Evolutionary conservation across 2,888 invertebrate species (phyloP), one percentile per base, ranked within the genome.

Genomic region (Frankliniella fusca): DNA sequence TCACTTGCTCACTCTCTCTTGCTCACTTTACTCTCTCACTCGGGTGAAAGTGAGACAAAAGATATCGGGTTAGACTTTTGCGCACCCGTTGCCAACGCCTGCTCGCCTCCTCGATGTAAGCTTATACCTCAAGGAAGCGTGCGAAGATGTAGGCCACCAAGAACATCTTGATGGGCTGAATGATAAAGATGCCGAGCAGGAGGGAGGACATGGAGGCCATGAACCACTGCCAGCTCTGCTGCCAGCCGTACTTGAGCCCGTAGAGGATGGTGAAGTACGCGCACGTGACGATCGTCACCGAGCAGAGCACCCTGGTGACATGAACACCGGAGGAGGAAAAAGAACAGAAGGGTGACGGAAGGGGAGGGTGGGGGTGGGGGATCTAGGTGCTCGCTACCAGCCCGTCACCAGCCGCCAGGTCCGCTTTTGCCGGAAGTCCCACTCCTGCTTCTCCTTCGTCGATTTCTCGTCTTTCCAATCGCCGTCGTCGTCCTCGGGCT

Each of bases 221-320:
- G 70, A 76, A 27, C 70, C 70, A 76, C 70, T 76, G 27, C 70
- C 11, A n/a, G 70, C 70, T 76, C 11, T 76, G 12, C 27, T 23
- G 23, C 70, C 70, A 76, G 70, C 70, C 70, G 27, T 76, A 76
- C 70, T 27, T 76, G 27, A 76, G 70, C 23, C 70, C 27, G 70
- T 76, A 76, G 23, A 76, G 70, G 70, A 76, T 76, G 70, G 70
- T 76, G 70, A 76, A 76, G 70, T 76, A 76, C 10, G 23, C 23
- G 70, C 70, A 76, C 23, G 70, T 76, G 27, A 23, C 27, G n/a
- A 76, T 76, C 23, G 70, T 76, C 70, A 27, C 27, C 23, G 27
- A 12, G 70, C 70, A 76, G 27, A 76, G 23, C 10, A 76, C 27
- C 70, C 70, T 76, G 27, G 10, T 3, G 15, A 18, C 54, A 54